Evolutionary conservation across 2,888 invertebrate species (phyloP), one percentile per base, ranked within the genome.

Genomic region (Cyrtodaria siliqua): DNA sequence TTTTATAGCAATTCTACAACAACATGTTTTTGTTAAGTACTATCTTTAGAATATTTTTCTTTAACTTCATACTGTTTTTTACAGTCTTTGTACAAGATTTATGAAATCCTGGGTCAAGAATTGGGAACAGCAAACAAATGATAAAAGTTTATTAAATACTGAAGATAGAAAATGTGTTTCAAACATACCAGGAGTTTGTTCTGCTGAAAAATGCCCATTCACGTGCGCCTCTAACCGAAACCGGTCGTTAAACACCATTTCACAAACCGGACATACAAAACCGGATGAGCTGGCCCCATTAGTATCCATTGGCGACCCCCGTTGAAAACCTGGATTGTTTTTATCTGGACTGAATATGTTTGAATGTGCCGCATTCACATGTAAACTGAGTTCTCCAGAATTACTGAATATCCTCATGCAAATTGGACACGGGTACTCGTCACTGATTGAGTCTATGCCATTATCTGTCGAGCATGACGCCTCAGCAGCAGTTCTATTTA

Each of bases 291-390:
- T 56, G 18, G 44, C 60, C 6, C 44, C 53, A 20, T 38, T 23
- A n/a, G 50, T 57, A 52, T 14, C 52, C 4, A 49, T 38, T 26
- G 42, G 16, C 27, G 52, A 33, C 16, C 38, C 47, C 12, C 42
- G 26, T 33, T 50, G 18, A 38, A 27, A 23, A 29, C 60, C 67
- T 33, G 63, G 44, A 33, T 16, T 23, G 68, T 61, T 63, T 67
- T 87, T 93, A 87, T 92, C 93, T 94, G 96, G 96, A 92, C 96
- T 96, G 67, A 96, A 93, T 84, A 96, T 96, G 93, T 97, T 97
- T 88, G 95, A 95, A 91, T 97, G 97, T 88, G 96, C 96, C 69
- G 96, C 96, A 93, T 97, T 97, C 0, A 97, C 97, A 91, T 97
- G 97, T 59, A 96, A 93, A 92, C 97, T 97, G 60, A 97, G 95